Evolutionary conservation across 2,113 vertebrate species (phyloP).

Genomic region (Eulemur macaco): DNA sequence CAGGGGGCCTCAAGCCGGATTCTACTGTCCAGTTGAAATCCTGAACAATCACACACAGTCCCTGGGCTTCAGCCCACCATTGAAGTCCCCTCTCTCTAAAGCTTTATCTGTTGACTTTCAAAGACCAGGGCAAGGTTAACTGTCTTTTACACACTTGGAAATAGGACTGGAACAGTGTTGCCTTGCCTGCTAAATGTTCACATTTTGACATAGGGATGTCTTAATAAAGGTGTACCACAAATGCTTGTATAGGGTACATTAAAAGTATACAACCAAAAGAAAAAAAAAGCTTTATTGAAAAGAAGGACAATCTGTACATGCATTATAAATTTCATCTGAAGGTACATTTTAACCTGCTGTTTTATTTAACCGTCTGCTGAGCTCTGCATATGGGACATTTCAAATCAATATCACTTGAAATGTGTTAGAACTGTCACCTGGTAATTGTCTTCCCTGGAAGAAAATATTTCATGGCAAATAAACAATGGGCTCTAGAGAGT

Average conservation of each 20-base stretch:
- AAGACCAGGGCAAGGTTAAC: not conserved
- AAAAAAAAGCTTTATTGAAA: not conserved
- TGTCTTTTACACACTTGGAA: not conserved
- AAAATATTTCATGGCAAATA: not conserved
- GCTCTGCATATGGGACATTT: not conserved
- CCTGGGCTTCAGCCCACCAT: too few species aligned
- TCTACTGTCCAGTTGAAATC: too few species aligned
- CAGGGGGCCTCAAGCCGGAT: not conserved
- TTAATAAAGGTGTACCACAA: not conserved
- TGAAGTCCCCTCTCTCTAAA: not conserved
- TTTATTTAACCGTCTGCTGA: not conserved
- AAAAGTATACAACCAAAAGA: not conserved
- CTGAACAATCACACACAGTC: not conserved
- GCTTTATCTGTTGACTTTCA: not conserved
- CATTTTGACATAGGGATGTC: not conserved
- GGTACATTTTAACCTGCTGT: not conserved
- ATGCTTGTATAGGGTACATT: not conserved
- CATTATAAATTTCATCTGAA: not conserved
- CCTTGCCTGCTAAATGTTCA: not conserved
- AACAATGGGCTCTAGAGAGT: not conserved
- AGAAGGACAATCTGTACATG: not conserved
- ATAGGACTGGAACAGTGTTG: not conserved
- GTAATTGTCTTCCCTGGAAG: not conserved
- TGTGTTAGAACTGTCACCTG: not conserved
- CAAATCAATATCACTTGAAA: not conserved